Evolutionary conservation across 2,888 invertebrate genomes (phyloP), one percentile per base, ranked within the genome.

Genomic region (Hyposoter dolosus): DNA sequence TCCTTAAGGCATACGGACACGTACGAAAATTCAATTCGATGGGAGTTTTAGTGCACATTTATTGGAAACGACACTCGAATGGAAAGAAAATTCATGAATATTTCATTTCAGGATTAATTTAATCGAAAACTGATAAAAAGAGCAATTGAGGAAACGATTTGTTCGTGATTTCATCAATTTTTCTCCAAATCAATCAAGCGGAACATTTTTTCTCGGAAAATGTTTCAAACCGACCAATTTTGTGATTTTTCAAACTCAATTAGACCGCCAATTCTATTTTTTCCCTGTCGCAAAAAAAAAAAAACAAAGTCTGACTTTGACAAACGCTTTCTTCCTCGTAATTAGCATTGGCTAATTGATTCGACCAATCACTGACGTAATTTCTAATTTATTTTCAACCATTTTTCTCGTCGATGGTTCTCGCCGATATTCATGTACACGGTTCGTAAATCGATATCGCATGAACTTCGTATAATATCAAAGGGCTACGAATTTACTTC

Each of bases 381-480:
- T 35, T 19, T 35, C 19, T 40, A 19, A 74, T 74, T 43, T 74
- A 60, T 60, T 43, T 60, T 43, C 40, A 56, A 56, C 53, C 43
- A 56, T 74, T 74, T 72, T 60, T 60, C 43, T 40, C 45, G 6
- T 63, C 63, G 3, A 5, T n/a, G 56, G n/a, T 17, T 23, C 7
- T n/a, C 56, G 40, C 32, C 23, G 45, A 72, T 17, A 23, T 65
- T 47, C 6, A 32, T 65, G 40, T 4, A 28, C 15, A 53, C n/a
- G 35, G 12, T 19, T 66, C 65, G 68, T n/a, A 69, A 79, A 79
- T 69, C 69, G 69, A 78, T 69, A 68, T 56, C 32, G 60, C 45
- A 40, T 69, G 32, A 56, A 60, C 56, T 60, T 32, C 23, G 69
- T 19, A 69, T 60, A 69, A 45, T 60, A 69, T 69, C 79, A 79